phyloP scores from a whole-genome alignment of 2,797 vertebrate genomes.

The Eleutherodactylus coqui region DNA sequence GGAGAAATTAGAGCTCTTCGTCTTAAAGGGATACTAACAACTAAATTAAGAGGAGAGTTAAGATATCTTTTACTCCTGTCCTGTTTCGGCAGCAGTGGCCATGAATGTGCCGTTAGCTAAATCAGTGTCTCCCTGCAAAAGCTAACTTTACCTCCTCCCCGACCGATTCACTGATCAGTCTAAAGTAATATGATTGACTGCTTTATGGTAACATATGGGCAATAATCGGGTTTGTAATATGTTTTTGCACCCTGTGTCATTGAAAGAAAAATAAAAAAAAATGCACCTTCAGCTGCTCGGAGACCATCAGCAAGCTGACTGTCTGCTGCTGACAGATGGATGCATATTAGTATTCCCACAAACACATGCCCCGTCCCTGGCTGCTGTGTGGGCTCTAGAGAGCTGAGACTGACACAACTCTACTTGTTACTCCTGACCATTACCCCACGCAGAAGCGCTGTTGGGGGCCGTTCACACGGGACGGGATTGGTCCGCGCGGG shows the following conservation, averaged over 20 bases:
- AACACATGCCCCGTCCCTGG: not conserved
- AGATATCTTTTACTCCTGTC: not conserved
- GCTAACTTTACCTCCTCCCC: no score
- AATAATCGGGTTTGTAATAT: not conserved
- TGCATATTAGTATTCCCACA: not conserved
- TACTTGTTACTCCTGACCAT: no score
- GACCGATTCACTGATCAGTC: no score
- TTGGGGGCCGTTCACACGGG: no score
- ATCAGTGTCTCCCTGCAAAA: not conserved
- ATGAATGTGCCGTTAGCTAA: no score
- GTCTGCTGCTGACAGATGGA: not conserved
- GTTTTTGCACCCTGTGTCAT: not conserved
- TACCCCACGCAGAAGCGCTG: no score
- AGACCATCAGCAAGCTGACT: not conserved
- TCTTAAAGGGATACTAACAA: conserved; percentile 14
- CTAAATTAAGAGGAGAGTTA: not conserved
- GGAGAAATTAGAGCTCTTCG: conserved; percentile 30
- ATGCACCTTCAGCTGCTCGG: not conserved
- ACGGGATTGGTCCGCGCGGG: no score
- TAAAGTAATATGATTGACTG: not conserved
- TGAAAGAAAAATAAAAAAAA: not conserved
- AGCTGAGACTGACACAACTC: no score
- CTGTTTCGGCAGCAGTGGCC: not conserved
- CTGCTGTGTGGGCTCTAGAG: not conserved
- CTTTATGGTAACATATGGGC: not conserved